phyloP scores from a whole-genome alignment of 1,140 invertebrate genomes.

The Hyphantria cunea region DNA sequence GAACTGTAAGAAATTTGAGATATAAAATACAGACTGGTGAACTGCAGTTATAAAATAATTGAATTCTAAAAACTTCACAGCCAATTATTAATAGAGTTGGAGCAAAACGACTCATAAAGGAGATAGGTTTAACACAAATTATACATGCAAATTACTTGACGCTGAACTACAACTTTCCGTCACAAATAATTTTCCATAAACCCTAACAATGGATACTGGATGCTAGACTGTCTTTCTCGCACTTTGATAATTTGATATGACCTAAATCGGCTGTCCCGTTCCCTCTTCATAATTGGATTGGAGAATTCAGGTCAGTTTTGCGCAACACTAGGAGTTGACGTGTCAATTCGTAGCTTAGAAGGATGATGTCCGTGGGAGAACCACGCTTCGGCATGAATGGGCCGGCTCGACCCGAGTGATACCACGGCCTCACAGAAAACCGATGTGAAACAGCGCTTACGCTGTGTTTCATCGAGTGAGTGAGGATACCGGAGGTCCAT shows the following conservation, averaged over 20 bases:
- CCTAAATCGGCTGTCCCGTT: not conserved
- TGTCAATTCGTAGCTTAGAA: conserved; percentile 16
- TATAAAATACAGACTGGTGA: no score
- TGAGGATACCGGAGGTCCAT: no score
- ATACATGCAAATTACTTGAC: conserved; percentile 24
- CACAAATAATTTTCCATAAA: conserved; percentile 26
- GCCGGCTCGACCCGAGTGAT: no score
- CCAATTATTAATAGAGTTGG: no score
- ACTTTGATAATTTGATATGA: not conserved
- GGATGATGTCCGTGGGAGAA: no score
- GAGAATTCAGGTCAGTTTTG: conserved; percentile 21
- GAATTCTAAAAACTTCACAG: no score
- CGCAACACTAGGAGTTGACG: conserved; percentile 21
- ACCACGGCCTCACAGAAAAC: no score
- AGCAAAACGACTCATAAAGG: conserved; percentile 23
- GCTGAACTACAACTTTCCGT: conserved; percentile 24
- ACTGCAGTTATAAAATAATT: no score
- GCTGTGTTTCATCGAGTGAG: no score
- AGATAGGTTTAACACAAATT: conserved; percentile 24
- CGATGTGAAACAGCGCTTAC: no score
- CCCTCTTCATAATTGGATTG: conserved; percentile 6
- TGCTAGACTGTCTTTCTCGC: not conserved
- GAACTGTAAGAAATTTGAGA: no score
- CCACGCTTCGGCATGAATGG: no score
- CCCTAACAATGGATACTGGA: not conserved